Evolutionary conservation across 2,888 invertebrate species (phyloP).

Genomic region (Ischnus inquisitorius): DNA sequence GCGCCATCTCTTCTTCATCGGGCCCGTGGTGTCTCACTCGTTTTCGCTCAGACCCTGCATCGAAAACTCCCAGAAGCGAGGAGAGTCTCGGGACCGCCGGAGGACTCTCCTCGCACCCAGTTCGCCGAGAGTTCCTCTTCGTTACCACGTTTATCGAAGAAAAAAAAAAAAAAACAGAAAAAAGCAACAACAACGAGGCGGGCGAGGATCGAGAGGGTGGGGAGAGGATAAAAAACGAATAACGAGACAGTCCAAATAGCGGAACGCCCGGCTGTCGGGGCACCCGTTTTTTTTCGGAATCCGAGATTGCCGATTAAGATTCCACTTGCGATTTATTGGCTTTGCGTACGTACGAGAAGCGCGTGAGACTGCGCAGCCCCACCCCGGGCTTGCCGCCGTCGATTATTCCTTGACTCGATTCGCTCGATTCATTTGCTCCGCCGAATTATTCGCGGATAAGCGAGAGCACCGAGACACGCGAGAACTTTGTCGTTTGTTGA

Average conservation of each 20-base stretch:
- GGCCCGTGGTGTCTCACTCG: constrained; percentile 31
- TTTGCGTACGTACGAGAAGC: constrained; percentile 41
- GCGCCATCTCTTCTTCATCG: constrained; percentile 42
- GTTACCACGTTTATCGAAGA: constrained; percentile 29
- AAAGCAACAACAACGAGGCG: constrained; percentile 3
- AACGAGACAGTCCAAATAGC: constrained; percentile 43
- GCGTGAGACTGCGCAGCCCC: constrained; percentile 8
- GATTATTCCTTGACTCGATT: not conserved
- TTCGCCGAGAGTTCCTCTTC: constrained; percentile 6
- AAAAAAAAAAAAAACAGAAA: constrained; percentile 26
- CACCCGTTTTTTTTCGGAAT: constrained; percentile 43
- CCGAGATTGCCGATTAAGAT: constrained; percentile 74
- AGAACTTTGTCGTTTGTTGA: not conserved
- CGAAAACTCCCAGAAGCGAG: constrained; percentile 38
- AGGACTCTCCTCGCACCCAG: not conserved
- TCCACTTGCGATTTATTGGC: constrained; percentile 74
- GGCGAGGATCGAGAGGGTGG: not conserved
- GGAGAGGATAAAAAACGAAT: constrained; percentile 19
- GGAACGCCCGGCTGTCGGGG: constrained; percentile 28
- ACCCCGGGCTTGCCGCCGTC: not conserved
- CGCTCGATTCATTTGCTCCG: not conserved
- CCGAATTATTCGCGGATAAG: constrained; percentile 12
- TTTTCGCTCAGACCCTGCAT: constrained; percentile 19
- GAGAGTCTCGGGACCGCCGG: not conserved
- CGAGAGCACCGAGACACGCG: not conserved